Evolutionary conservation across 2,797 vertebrate species (phyloP), one percentile per base, ranked within the genome.

Genomic region (Channallabes apus): DNA sequence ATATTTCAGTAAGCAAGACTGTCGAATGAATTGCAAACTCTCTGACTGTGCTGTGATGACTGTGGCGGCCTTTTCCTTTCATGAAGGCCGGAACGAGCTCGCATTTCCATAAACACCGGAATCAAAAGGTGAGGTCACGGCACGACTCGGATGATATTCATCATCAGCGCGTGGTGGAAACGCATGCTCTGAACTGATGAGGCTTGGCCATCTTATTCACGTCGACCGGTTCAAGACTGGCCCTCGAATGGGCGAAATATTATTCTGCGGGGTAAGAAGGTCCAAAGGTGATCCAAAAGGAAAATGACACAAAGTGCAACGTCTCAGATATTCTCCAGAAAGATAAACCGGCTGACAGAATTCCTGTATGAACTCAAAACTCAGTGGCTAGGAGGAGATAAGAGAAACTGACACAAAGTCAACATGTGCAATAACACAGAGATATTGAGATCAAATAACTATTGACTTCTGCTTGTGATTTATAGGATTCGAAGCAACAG

Each of bases 81-180:
- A 2, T 5, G 51, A 24, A 29, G n/a, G 35, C 65, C 15, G 32
- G 41, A 80, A 71, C 22, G 80, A 27, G 77, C 32, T 20, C 27
- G 58, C 71, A 82, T 78, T 84, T 84, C 54, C 69, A 77, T 84
- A 82, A 82, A 62, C 29, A 61, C 80, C 72, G 1, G 73, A 61
- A 35, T 64, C 84, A 59, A 17, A 17, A 81, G 69, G 80, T 76
- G n/a, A 64, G 79, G 76, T 76, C 73, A 51, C 18, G 46, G 35
- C 68, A 51, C 71, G 71, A 76, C 71, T 76, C 61, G 18, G 82
- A 46, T 72, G 46, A 69, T 80, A 83, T 38, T 82, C 38, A 69
- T 80, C 73, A 84, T 86, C 75, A 38, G 51, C 22, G 18, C 59
- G 38, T 8, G 84, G 58, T n/a, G 78, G 76, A 78, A 73, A 75